Conservation (phyloP, 2,888 invertebrate genomes). For the Andrena camellia region DNA sequence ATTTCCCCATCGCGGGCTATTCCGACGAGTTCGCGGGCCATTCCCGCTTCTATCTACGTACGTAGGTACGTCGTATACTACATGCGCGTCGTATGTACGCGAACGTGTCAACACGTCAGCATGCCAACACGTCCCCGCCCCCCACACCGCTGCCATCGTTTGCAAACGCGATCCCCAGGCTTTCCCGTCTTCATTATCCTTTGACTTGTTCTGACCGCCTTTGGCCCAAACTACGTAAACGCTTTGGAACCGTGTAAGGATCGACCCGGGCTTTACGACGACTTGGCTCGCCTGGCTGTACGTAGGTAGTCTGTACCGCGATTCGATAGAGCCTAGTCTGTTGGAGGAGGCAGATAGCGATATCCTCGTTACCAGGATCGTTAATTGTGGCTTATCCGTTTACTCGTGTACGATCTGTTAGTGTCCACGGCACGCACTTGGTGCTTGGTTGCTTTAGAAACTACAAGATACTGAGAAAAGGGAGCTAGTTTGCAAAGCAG, state of each 20-base stretch:
- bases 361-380: background rate
- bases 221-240: no score
- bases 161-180: no score
- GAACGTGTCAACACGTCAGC: no score
- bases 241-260: no score
- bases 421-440: background rate
- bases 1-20: slow-evolving; percentile 24
- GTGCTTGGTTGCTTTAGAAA: background rate
- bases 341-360: background rate
- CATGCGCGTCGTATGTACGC: no score
- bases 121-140: no score
- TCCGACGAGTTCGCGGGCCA: slow-evolving; percentile 5
- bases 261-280: background rate
- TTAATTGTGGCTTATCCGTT: slow-evolving; percentile 4
- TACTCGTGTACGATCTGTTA: background rate
- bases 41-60: background rate
- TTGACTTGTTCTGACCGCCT: no score
- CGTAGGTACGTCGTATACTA: no score
- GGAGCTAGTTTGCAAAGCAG: background rate
- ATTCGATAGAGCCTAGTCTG: background rate
- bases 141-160: no score
- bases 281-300: background rate
- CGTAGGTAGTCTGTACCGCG: background rate
- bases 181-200: no score
- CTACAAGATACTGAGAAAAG: background rate